A percentile compares a stretch with the other conserved stretches of the same genome.
Evolutionary conservation across 2,113 vertebrate species (phyloP).

Genomic region (Platichthys stellatus): DNA sequence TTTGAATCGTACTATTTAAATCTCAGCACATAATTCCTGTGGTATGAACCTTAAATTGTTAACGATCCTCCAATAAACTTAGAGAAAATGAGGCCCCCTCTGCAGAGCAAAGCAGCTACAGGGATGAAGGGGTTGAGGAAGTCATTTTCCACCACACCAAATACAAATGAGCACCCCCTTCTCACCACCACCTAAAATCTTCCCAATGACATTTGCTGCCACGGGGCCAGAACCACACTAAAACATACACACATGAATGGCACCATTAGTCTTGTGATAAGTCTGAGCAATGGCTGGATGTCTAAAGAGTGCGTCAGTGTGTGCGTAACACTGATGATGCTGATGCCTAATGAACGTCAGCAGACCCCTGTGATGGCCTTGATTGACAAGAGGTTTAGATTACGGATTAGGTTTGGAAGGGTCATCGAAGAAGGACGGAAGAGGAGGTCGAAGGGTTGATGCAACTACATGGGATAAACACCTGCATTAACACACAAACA

Average conservation of each 20-base stretch:
- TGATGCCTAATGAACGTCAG: slow-evolving; percentile 26
- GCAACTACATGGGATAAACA: neutral
- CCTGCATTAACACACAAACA: neutral
- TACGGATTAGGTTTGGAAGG: neutral
- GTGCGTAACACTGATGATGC: neutral
- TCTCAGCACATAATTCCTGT: too few species aligned
- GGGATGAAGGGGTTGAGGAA: too few species aligned
- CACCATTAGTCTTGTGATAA: slow-evolving; percentile 64
- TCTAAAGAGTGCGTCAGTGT: neutral
- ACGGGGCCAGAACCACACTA: slow-evolving; percentile 47
- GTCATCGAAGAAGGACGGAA: neutral
- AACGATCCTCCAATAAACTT: too few species aligned
- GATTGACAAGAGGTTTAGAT: neutral
- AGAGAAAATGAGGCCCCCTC: too few species aligned
- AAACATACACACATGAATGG: slow-evolving; percentile 63
- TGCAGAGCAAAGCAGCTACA: too few species aligned
- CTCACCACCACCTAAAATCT: neutral
- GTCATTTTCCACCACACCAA: neutral
- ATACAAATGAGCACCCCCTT: neutral
- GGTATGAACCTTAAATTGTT: too few species aligned
- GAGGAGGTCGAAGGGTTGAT: neutral
- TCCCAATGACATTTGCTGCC: slow-evolving; percentile 34
- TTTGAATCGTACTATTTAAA: too few species aligned
- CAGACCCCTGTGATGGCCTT: neutral
- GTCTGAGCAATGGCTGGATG: slow-evolving; percentile 37